phyloP scores from a whole-genome alignment of 2,888 invertebrate species.

The Caenorhabditis imperialis region DNA sequence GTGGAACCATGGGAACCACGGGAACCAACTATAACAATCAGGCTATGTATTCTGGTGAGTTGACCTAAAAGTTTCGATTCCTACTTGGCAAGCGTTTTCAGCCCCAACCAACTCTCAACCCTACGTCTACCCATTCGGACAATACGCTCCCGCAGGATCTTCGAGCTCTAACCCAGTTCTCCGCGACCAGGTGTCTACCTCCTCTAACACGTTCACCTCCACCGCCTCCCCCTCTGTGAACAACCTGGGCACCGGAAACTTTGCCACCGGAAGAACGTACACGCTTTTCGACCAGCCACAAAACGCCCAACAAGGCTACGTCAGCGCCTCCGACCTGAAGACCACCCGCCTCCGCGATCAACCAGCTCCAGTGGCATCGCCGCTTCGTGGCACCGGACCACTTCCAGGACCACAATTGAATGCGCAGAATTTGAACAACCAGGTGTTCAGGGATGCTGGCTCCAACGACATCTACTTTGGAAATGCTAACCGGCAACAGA shows the following conservation, averaged over 20 bases:
- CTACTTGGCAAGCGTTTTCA: neutral
- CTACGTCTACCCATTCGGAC: slow-evolving; percentile 55
- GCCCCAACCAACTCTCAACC: slow-evolving; percentile 41
- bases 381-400: slow-evolving; percentile 55
- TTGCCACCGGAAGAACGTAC: slow-evolving; percentile 24
- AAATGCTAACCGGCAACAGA: slow-evolving; percentile 31
- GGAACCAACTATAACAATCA: slow-evolving; percentile 43
- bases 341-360: slow-evolving; percentile 57
- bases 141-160: slow-evolving; percentile 37
- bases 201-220: slow-evolving; percentile 8
- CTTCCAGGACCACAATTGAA: slow-evolving; percentile 49
- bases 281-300: slow-evolving; percentile 46
- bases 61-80: neutral
- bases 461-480: slow-evolving; percentile 38
- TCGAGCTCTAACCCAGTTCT: slow-evolving; percentile 41
- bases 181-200: slow-evolving; percentile 30
- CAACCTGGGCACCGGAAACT: slow-evolving; percentile 17
- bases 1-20: slow-evolving; percentile 9
- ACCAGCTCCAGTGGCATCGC: slow-evolving; percentile 21
- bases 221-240: slow-evolving; percentile 11
- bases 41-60: slow-evolving; percentile 40
- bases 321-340: slow-evolving; percentile 58
- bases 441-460: slow-evolving; percentile 38
- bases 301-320: slow-evolving; percentile 38
- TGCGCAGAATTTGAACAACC: slow-evolving; percentile 20